phyloP scores from a whole-genome alignment of 2,888 invertebrate genomes.

The Pteria penguin region DNA sequence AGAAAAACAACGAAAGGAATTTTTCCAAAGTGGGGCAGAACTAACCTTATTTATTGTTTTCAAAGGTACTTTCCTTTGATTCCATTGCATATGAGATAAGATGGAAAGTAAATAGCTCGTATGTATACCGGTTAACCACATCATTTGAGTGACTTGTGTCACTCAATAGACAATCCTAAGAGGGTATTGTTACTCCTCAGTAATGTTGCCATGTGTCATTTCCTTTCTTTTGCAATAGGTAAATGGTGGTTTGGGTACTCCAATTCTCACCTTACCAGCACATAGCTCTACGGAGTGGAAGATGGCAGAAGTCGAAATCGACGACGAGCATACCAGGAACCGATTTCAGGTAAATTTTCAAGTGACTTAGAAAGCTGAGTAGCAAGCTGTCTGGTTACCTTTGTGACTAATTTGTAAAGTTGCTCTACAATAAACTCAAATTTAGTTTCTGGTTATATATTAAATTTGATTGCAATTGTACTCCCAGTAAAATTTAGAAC shows the following conservation, averaged over 20 bases:
- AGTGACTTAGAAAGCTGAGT: too few species aligned
- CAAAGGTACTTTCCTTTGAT: background rate
- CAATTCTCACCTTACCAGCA: conserved; percentile 49
- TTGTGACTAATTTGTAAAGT: too few species aligned
- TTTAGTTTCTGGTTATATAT: too few species aligned
- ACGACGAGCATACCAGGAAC: conserved; percentile 58
- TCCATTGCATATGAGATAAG: background rate
- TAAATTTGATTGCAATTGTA: too few species aligned
- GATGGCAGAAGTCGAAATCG: conserved; percentile 56
- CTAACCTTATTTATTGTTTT: background rate
- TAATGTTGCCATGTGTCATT: too few species aligned
- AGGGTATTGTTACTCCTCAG: too few species aligned
- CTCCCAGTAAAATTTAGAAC: too few species aligned
- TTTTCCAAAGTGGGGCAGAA: too few species aligned
- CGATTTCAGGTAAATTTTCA: conserved; percentile 55
- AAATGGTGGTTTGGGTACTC: conserved; percentile 60
- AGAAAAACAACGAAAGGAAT: too few species aligned
- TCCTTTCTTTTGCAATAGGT: conserved; percentile 45
- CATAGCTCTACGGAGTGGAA: conserved; percentile 51
- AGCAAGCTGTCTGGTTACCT: too few species aligned
- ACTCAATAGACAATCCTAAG: background rate
- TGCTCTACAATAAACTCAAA: too few species aligned
- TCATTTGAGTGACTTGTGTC: background rate
- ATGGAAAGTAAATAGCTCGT: background rate
- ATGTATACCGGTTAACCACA: background rate